phyloP scores from a whole-genome alignment of 2,113 vertebrate species.

The Erythrocebus patas region DNA sequence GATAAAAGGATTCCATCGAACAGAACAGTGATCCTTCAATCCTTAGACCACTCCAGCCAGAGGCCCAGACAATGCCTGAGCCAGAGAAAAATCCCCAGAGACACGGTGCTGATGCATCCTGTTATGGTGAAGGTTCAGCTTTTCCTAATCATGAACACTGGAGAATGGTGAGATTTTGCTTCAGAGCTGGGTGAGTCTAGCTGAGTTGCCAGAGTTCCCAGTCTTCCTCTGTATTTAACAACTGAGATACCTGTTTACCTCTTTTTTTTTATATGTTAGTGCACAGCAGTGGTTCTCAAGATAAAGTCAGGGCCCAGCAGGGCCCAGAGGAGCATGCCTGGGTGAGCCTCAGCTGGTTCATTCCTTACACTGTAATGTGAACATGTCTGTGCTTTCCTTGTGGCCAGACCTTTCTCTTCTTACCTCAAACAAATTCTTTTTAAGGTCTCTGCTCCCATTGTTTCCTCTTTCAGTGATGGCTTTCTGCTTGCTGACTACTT shows the following conservation, averaged over 20 bases:
- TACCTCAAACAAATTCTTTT: not conserved
- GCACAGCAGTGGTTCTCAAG: not conserved
- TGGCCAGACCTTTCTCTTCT: not conserved
- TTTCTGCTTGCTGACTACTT: not conserved
- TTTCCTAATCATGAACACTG: not conserved
- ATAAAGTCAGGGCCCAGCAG: not conserved
- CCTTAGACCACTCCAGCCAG: not conserved
- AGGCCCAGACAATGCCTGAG: not conserved
- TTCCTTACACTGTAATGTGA: not conserved
- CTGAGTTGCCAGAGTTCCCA: not conserved
- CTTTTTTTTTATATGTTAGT: not conserved
- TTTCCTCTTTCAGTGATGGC: not conserved
- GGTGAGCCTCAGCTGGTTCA: not conserved
- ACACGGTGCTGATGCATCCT: not conserved
- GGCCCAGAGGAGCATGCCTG: not conserved
- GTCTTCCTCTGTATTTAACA: not conserved
- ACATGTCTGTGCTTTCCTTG: not conserved
- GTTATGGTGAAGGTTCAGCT: not conserved
- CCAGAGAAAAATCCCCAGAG: not conserved
- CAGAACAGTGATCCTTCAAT: not conserved
- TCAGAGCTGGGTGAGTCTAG: not conserved
- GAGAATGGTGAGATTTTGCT: not conserved
- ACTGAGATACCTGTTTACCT: not conserved
- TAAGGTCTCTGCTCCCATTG: not conserved
- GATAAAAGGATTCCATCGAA: not conserved